Percentiles rank a stretch among this genome's conserved stretches.
Evolutionary conservation across 2,797 vertebrate species (phyloP).

Genomic region (Rhinogobio ventralis): DNA sequence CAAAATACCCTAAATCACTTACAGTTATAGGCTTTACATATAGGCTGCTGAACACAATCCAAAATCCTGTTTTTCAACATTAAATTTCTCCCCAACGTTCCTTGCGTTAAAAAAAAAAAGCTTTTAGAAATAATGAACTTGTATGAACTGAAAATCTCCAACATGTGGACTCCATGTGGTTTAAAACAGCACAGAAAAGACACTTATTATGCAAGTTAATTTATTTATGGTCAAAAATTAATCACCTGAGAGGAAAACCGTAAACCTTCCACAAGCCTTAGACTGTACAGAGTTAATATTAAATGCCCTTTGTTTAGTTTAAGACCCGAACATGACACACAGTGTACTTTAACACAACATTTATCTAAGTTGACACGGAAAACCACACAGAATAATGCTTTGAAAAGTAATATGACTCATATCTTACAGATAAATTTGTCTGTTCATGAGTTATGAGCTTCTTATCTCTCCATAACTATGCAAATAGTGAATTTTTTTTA

Average conservation of each 20-base stretch:
- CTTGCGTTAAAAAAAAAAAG: neutral
- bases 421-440: constrained; percentile 3
- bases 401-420: neutral
- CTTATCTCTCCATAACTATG: constrained; percentile 10
- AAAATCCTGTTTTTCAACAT: neutral
- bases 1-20: constrained; percentile 3
- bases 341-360: neutral
- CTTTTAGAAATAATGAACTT: neutral
- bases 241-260: no score
- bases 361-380: neutral
- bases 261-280: neutral
- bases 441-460: neutral
- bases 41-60: neutral
- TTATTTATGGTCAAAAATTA: neutral
- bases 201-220: neutral
- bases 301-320: neutral
- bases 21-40: neutral
- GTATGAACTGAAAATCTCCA: neutral
- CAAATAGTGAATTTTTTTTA: constrained; percentile 8
- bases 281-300: neutral
- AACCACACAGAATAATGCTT: neutral
- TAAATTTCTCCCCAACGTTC: neutral
- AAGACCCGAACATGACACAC: neutral
- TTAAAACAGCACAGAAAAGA: neutral
- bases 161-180: neutral